Evolutionary conservation across 2,113 vertebrate genomes (phyloP).

Genomic region (Parotia lawesii): DNA sequence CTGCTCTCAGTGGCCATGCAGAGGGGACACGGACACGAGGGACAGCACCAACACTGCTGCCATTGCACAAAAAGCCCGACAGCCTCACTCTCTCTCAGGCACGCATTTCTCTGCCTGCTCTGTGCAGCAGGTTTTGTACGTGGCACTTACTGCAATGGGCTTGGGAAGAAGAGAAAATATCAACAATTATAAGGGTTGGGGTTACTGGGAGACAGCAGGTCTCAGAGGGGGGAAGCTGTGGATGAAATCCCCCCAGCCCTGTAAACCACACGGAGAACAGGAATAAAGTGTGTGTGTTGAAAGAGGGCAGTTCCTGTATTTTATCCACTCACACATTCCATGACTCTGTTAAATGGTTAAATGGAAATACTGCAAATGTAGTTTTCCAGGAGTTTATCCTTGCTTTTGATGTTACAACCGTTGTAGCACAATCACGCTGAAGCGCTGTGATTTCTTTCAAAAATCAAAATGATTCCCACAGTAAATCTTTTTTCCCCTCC

Average conservation of each 20-base stretch:
- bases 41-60: not conserved
- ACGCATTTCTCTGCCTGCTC: not conserved
- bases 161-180: not conserved
- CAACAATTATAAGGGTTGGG: accelerated
- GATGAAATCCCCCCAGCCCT: not conserved
- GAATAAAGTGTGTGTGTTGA: accelerated
- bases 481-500: not conserved
- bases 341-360: not conserved
- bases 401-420: not conserved
- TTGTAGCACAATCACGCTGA: not conserved
- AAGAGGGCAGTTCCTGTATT: not conserved
- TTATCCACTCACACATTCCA: not conserved
- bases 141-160: not conserved
- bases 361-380: not conserved
- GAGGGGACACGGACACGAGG: not conserved
- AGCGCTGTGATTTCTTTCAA: not conserved
- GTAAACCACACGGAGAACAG: accelerated
- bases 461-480: slow-evolving; percentile 17
- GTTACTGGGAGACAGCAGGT: not conserved
- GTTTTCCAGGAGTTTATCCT: not conserved
- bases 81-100: not conserved
- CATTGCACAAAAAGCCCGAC: no score
- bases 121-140: not conserved
- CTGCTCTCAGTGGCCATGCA: not conserved
- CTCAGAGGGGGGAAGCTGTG: not conserved